phyloP scores from a whole-genome alignment of 35 echinoderm and acorn worm species.

The Chiridota heheva region DNA sequence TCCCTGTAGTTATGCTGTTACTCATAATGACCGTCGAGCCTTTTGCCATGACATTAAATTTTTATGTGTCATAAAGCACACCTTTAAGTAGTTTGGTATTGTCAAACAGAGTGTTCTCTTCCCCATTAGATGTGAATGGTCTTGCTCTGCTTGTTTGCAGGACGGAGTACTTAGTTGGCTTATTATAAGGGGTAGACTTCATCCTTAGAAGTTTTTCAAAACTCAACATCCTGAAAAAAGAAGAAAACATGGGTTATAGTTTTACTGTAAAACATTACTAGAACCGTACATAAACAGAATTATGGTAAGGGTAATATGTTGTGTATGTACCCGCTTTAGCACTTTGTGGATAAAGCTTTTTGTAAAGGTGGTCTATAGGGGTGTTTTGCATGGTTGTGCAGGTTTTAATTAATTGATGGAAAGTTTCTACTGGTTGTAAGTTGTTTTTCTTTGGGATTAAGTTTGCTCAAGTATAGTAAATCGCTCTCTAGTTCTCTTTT shows the following conservation, averaged over 20 bases:
- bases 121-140: not conserved
- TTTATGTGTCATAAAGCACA: too few species aligned
- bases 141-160: not conserved
- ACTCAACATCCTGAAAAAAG: not conserved
- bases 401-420: not conserved
- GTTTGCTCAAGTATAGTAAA: too few species aligned
- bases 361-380: constrained; percentile 19
- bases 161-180: not conserved
- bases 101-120: too few species aligned
- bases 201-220: not conserved
- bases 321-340: constrained; percentile 10
- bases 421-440: constrained; percentile 10
- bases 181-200: not conserved
- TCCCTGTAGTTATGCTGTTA: too few species aligned
- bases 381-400: constrained; percentile 11
- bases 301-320: constrained; percentile 20
- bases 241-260: not conserved
- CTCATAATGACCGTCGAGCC: too few species aligned
- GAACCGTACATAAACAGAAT: constrained; percentile 6
- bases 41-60: too few species aligned
- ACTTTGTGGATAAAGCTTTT: not conserved
- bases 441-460: not conserved
- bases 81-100: too few species aligned
- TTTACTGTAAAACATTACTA: not conserved
- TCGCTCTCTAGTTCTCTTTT: too few species aligned